Conservation (phyloP, 2,888 invertebrate species). For the Acronicta psi region DNA sequence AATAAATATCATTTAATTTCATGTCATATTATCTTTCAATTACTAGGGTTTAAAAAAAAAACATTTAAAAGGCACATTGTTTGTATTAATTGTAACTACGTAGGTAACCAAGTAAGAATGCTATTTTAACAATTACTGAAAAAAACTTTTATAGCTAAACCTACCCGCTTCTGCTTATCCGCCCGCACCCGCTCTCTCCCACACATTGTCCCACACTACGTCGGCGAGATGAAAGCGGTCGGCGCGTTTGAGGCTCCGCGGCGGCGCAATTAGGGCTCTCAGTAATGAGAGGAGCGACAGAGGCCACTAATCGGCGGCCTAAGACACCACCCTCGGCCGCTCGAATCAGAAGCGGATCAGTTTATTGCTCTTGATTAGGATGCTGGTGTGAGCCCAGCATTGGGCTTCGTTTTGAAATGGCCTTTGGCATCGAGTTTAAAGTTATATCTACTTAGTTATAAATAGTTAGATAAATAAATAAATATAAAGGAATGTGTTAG, state of each 20-base stretch:
- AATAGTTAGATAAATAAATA: no score
- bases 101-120: no score
- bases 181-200: slow-evolving; percentile 49
- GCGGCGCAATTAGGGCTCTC: slow-evolving; percentile 83
- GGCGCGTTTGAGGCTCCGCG: slow-evolving; percentile 82
- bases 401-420: not conserved
- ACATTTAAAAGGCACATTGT: no score
- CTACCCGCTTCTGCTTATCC: slow-evolving; percentile 12
- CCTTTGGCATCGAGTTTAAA: not conserved
- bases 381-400: slow-evolving; percentile 21
- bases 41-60: no score
- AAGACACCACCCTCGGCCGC: slow-evolving; percentile 47
- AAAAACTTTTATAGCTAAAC: not conserved
- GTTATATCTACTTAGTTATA: no score
- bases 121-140: not conserved
- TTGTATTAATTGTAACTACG: no score
- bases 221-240: slow-evolving; percentile 86
- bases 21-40: no score
- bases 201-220: slow-evolving; percentile 50
- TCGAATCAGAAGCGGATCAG: slow-evolving; percentile 58
- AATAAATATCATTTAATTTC: no score
- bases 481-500: no score
- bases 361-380: slow-evolving; percentile 56
- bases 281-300: slow-evolving; percentile 87
- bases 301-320: slow-evolving; percentile 79